Conservation (phyloP, 2,888 invertebrate species). For the Mystacides longicornis region DNA sequence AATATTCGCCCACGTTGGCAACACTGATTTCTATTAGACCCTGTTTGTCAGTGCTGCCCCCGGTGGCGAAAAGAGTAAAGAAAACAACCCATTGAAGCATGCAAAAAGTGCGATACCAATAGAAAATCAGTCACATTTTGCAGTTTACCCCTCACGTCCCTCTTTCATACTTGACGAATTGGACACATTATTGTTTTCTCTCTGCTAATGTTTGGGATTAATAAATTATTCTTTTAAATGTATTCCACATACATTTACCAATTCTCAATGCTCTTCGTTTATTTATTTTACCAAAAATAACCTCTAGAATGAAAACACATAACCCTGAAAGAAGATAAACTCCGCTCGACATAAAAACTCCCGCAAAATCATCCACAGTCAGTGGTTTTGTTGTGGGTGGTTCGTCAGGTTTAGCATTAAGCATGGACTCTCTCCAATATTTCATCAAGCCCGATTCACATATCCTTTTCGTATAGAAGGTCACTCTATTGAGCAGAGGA, state of each 20-base stretch:
- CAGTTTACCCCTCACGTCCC: too few relatives aligned
- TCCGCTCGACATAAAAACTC: background rate
- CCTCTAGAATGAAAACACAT: background rate
- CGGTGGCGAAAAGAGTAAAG: too few relatives aligned
- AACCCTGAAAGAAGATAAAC: background rate
- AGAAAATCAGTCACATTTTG: too few relatives aligned
- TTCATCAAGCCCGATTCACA: slow-evolving; percentile 40
- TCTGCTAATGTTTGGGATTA: too few relatives aligned
- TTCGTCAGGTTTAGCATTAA: background rate
- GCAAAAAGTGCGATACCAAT: too few relatives aligned
- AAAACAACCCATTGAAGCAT: too few relatives aligned
- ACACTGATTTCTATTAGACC: too few relatives aligned
- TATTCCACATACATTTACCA: background rate
- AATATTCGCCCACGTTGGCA: too few relatives aligned
- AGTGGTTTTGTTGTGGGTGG: background rate
- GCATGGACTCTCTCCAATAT: slow-evolving; percentile 33
- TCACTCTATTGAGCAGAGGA: slow-evolving; percentile 34
- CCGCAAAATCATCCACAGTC: background rate
- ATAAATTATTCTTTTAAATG: too few relatives aligned
- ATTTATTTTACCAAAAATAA: background rate
- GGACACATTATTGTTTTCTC: too few relatives aligned
- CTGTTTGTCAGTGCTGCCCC: too few relatives aligned
- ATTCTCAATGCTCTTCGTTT: background rate
- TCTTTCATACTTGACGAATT: too few relatives aligned
- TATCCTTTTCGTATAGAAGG: slow-evolving; percentile 34